Percentiles rank a stretch among this genome's conserved stretches.
Evolutionary conservation across 2,888 invertebrate genomes (phyloP).

Genomic region (Pachymerium ferrugineum): DNA sequence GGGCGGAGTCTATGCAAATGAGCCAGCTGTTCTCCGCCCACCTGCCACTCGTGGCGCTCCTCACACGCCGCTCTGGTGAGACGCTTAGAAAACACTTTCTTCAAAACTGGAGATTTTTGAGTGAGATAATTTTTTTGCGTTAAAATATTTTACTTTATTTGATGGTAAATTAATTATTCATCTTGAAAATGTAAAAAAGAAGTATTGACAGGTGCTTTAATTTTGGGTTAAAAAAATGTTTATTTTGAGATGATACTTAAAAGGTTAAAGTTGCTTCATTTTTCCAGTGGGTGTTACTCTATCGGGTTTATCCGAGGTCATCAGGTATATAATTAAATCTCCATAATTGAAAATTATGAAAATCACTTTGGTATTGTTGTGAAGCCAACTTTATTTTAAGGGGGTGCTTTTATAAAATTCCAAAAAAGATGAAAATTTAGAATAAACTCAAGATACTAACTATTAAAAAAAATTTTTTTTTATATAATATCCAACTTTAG

Average conservation of each 20-base stretch:
- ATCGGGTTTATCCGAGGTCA: slow-evolving; percentile 1
- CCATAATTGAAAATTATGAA: slow-evolving; percentile 11
- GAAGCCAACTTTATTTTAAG: not conserved
- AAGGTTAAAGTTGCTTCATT: not conserved
- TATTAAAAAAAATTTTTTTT: not conserved
- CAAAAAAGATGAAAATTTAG: not conserved
- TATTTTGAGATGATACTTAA: not conserved
- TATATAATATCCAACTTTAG: not conserved
- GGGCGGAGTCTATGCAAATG: slow-evolving; percentile 17
- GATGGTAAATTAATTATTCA: too few relatives aligned
- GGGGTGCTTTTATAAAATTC: not conserved
- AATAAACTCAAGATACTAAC: not conserved
- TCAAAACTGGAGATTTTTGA: not conserved
- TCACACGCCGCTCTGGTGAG: slow-evolving; percentile 12
- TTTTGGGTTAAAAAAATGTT: not conserved
- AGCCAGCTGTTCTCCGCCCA: slow-evolving; percentile 21
- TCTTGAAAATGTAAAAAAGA: too few relatives aligned
- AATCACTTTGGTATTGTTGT: not conserved
- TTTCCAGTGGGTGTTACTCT: not conserved
- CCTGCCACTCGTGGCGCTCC: slow-evolving; percentile 15
- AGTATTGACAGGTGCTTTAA: too few relatives aligned
- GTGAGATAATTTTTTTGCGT: too few relatives aligned
- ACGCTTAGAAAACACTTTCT: slow-evolving; percentile 5
- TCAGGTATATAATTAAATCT: slow-evolving; percentile 11
- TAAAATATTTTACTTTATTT: not conserved